Percentiles rank a stretch among this genome's conserved stretches.
phyloP scores from a whole-genome alignment of 2,113 vertebrate genomes.

The Nothoprocta pentlandii region DNA sequence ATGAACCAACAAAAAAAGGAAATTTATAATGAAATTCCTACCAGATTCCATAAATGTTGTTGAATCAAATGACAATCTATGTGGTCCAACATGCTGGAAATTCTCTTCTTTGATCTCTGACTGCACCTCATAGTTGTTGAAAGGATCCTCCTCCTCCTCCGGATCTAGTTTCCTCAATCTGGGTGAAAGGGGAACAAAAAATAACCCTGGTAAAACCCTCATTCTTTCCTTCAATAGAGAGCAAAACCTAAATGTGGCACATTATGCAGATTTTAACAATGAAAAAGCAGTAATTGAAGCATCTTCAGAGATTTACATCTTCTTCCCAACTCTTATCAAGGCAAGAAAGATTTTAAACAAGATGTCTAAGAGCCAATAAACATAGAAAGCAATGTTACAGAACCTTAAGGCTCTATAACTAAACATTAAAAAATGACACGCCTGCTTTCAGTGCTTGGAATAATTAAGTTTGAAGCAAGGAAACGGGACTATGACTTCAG shows the following conservation, averaged over 20 bases:
- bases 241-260: background rate
- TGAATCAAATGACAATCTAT: slow-evolving; percentile 81
- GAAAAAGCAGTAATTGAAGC: background rate
- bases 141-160: slow-evolving; percentile 92
- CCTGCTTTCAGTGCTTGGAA: background rate
- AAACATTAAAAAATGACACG: background rate
- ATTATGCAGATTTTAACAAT: background rate
- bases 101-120: slow-evolving; percentile 86
- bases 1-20: background rate
- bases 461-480: background rate
- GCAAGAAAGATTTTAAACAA: background rate
- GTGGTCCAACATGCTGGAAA: slow-evolving; percentile 79
- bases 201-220: background rate
- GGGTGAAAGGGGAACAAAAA: background rate
- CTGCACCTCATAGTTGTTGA: slow-evolving; percentile 88
- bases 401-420: background rate
- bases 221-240: background rate
- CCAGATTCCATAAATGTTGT: slow-evolving; percentile 91
- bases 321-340: background rate
- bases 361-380: background rate
- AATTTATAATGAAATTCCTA: slow-evolving; percentile 46
- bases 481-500: background rate
- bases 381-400: background rate
- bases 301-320: background rate
- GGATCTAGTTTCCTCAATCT: slow-evolving; percentile 93